Evolutionary conservation across 1,140 invertebrate genomes (phyloP).

Genomic region (Zaprionus gabonicus): DNA sequence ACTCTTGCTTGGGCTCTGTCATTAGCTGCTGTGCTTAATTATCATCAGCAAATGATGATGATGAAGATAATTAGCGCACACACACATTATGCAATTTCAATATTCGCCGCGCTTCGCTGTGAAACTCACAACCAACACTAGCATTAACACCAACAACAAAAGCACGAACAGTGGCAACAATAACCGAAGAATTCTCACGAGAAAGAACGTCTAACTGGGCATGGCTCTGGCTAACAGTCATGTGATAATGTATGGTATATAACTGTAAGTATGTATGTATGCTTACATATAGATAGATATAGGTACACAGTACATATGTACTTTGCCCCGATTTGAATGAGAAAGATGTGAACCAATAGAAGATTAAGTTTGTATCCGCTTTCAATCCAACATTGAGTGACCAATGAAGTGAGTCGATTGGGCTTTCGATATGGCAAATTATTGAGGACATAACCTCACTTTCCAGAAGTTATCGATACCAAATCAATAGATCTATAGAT

Average conservation of each 20-base stretch:
- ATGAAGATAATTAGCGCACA: conserved; percentile 33
- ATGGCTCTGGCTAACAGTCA: not conserved
- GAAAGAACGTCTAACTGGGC: not conserved
- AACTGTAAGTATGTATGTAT: too few species aligned
- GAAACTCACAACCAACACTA: conserved; percentile 1
- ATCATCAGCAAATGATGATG: conserved; percentile 51
- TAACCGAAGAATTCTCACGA: not conserved
- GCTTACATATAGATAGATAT: too few species aligned
- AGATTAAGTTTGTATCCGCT: too few species aligned
- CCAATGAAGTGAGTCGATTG: too few species aligned
- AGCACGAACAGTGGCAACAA: not conserved
- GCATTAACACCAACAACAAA: not conserved
- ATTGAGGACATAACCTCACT: too few species aligned
- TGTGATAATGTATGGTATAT: not conserved
- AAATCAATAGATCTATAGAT: too few species aligned
- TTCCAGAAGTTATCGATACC: too few species aligned
- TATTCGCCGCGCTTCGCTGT: conserved; percentile 6
- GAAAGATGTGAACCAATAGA: not conserved
- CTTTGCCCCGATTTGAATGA: not conserved
- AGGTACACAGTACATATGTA: too few species aligned
- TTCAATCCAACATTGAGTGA: too few species aligned
- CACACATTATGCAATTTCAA: conserved; percentile 27
- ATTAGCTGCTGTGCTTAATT: conserved; percentile 45
- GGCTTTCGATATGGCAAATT: too few species aligned
- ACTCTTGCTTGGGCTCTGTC: conserved; percentile 48